These are phyloP conservation scores for Drosophila saltans DNA, from an alignment of 1,140 invertebrate genomes.

Conservation along the genomic window DNA sequence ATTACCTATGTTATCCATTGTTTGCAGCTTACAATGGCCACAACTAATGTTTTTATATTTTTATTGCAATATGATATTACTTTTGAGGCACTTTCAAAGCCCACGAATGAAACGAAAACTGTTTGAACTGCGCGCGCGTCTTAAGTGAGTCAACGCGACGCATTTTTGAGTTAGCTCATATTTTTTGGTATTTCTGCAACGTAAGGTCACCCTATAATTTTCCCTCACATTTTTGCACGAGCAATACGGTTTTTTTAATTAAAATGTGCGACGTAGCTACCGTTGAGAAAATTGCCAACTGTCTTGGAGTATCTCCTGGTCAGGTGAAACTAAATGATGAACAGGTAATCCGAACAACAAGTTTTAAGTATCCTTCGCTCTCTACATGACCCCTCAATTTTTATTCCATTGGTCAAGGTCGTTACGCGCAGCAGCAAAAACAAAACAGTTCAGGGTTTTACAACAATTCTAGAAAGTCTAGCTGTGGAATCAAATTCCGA, in stretches of 20 bases:
- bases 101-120: slow-evolving; percentile 26
- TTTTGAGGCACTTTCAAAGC: slow-evolving; percentile 58
- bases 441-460: slow-evolving; percentile 83
- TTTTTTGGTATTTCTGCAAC: not conserved
- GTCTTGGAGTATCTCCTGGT: slow-evolving; percentile 63
- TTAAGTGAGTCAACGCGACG: not conserved
- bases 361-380: slow-evolving; percentile 1
- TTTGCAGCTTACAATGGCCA: slow-evolving; percentile 60
- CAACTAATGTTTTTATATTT: slow-evolving; percentile 69
- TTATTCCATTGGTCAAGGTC: slow-evolving; percentile 68
- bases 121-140: not conserved
- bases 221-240: slow-evolving; percentile 33
- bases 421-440: slow-evolving; percentile 70
- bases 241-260: slow-evolving; percentile 2
- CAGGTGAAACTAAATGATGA: slow-evolving; percentile 70
- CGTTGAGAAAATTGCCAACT: slow-evolving; percentile 76
- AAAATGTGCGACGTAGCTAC: slow-evolving; percentile 79
- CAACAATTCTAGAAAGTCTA: slow-evolving; percentile 84
- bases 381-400: slow-evolving; percentile 31
- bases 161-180: not conserved
- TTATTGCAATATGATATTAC: slow-evolving; percentile 76
- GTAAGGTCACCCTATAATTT: not conserved
- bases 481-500: slow-evolving; percentile 83
- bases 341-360: slow-evolving; percentile 46
- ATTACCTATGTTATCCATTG: not conserved